A percentile compares a stretch with the other conserved stretches of the same genome.
Conservation (phyloP, 2,797 vertebrate species). For the Pogoniulus pusillus region DNA sequence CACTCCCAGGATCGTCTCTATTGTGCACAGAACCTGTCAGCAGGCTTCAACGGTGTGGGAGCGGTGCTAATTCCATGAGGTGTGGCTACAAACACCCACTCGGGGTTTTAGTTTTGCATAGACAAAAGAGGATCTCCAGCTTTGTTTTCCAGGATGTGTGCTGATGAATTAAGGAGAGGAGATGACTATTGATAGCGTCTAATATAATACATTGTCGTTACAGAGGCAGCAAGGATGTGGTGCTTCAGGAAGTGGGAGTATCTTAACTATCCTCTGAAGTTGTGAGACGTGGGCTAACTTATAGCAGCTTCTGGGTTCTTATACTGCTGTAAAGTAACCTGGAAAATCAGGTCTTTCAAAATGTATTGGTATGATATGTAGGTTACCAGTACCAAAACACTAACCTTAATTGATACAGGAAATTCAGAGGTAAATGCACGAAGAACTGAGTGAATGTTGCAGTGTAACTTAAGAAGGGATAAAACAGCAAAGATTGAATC, state of each 20-base stretch:
- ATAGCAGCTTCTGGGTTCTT: background rate
- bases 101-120: background rate
- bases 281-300: background rate
- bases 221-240: background rate
- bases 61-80: background rate
- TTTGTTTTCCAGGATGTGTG: slow-evolving; percentile 6
- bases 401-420: background rate
- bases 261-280: background rate
- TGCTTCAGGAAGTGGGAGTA: background rate
- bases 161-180: background rate
- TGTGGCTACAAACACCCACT: background rate
- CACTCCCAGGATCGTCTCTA: background rate
- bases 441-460: background rate
- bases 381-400: background rate
- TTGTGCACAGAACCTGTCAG: background rate
- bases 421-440: background rate
- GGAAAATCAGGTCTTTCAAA: background rate
- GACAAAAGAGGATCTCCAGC: background rate
- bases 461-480: background rate
- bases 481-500: background rate
- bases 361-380: background rate
- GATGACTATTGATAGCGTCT: background rate
- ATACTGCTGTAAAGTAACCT: background rate
- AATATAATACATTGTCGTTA: background rate
- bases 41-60: background rate